Conservation (phyloP, 2,888 invertebrate genomes). For the Heliconius ethilla region DNA sequence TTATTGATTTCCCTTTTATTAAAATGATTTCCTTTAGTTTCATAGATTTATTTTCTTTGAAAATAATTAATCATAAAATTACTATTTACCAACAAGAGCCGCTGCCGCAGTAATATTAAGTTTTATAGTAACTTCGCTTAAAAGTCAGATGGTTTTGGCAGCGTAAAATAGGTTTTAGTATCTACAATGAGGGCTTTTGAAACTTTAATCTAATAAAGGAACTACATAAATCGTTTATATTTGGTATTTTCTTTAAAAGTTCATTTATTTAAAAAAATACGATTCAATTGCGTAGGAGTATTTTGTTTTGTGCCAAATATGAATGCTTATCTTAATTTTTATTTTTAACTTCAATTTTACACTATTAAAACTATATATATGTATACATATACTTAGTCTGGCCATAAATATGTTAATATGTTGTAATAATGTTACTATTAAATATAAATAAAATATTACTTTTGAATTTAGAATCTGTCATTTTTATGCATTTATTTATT, state of each 20-base stretch:
- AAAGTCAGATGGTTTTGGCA: constrained; percentile 28
- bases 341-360: no score
- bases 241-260: not conserved
- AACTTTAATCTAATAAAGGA: not conserved
- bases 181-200: constrained; percentile 12
- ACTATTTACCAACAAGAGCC: constrained; percentile 12
- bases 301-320: no score
- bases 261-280: not conserved
- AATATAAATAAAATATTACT: no score
- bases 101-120: constrained; percentile 8
- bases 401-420: no score
- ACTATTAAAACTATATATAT: no score
- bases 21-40: constrained; percentile 11
- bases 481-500: no score
- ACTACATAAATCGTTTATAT: not conserved
- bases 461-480: no score
- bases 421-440: no score
- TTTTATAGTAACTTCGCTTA: constrained; percentile 26
- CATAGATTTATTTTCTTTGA: constrained; percentile 15
- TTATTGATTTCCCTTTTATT: constrained; percentile 33
- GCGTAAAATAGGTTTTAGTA: constrained; percentile 19
- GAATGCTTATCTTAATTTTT: no score
- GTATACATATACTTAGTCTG: no score
- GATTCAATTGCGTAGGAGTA: no score
- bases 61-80: constrained; percentile 18